Base-by-base conservation (phyloP, 2,888 invertebrate genomes). In the Tetanocera ferruginea region DNA sequence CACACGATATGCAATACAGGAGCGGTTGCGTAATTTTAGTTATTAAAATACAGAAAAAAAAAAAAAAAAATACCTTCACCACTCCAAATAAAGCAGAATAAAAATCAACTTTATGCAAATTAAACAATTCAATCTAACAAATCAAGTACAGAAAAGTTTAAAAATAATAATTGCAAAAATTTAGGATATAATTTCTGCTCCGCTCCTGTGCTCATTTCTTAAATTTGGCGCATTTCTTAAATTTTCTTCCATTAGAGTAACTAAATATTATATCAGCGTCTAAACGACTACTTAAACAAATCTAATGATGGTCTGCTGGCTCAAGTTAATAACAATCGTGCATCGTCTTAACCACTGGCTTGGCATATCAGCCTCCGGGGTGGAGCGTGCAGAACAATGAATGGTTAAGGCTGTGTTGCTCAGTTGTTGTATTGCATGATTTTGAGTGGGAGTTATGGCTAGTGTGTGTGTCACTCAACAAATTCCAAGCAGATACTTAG, bases 221-320 rank as follows among this genome's bases (percentile, higher is more conserved):
- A 9, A 55, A 5, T 57, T 23, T 23, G 9, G n/a, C 3, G 3
- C 34, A 64, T 31, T 64, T 64, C 64, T 9, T 31, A 17, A 28
- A 25, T 28, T 49, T 49, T 34, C 49, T 51, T 25, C 5, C 51
- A 5, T 28, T 69, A 14, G 51, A 51, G 28, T 49, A 19, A 23
- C 51, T 69, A 51, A 17, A 49, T 69, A 28, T 51, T 51, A 37
- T 37, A 23, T 19, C 14, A 23, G n/a, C 23, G 49, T 37, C 73
- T 51, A 34, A 43, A 52, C 69, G 75, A 82, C 82, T 79, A 83
- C 86, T 86, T 83, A 84, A 80, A 81, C 81, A 83, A 85, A 85
- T 85, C 86, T 84, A 85, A 86, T 86, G 84, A 86, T 80, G 84
- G 80, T 43, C 79, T 69, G 51, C 69, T 57, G 52, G 25, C 74